Evolutionary conservation across 2,888 invertebrate species (phyloP).

Genomic region (Athetis lepigone): DNA sequence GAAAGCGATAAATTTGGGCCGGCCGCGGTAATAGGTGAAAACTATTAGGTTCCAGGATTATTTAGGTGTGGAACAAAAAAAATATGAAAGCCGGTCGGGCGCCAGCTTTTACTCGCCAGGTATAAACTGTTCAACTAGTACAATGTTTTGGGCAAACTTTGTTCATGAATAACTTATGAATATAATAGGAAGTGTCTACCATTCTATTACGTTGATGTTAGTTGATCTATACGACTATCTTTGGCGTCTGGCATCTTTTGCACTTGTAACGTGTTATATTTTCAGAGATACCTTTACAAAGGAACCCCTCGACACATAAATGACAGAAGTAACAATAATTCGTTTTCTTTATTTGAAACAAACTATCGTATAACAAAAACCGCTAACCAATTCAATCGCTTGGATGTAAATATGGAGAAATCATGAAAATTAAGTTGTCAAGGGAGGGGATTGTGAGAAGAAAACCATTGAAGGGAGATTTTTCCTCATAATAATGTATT

Average conservation of each 20-base stretch:
- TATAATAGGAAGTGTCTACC: constrained; percentile 11
- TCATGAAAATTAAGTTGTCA: constrained; percentile 77
- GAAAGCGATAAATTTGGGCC: constrained; percentile 87
- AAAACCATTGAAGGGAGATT: constrained; percentile 71
- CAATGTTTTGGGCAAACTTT: constrained; percentile 23
- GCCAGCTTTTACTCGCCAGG: constrained; percentile 51
- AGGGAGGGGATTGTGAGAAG: constrained; percentile 64
- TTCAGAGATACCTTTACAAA: background rate
- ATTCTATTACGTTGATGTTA: constrained; percentile 13
- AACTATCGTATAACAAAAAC: constrained; percentile 57
- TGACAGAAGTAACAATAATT: constrained; percentile 46
- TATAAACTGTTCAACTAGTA: constrained; percentile 34
- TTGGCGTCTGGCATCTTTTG: background rate
- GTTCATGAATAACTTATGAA: constrained; percentile 36
- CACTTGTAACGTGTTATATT: background rate
- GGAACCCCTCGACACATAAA: constrained; percentile 14
- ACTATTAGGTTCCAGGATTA: constrained; percentile 87
- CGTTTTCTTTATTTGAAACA: constrained; percentile 53
- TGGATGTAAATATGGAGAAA: constrained; percentile 72
- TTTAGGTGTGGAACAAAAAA: constrained; percentile 82
- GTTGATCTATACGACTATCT: background rate
- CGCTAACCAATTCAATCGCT: constrained; percentile 68
- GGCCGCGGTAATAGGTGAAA: constrained; percentile 89
- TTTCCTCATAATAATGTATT: constrained; percentile 71
- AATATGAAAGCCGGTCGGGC: constrained; percentile 73